Evolutionary conservation across 1,140 invertebrate species (phyloP), one percentile per base, ranked within the genome.

Genomic region (Drosophila hydei): DNA sequence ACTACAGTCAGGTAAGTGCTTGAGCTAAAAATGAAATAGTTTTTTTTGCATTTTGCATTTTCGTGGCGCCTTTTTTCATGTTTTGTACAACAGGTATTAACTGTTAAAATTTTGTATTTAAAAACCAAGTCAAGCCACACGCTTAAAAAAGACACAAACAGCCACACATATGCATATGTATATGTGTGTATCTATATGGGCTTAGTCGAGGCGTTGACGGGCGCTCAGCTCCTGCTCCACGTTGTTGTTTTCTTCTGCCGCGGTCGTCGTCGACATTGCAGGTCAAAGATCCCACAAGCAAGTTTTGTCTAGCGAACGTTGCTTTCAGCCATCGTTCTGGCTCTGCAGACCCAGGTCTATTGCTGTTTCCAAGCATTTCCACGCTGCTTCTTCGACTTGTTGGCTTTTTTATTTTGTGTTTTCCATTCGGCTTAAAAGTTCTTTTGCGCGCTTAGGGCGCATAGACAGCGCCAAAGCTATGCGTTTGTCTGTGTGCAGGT

Each of bases 231-330:
- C 54, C 63, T 68, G 72, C 67, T 77, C 81, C 81, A 87, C 79
- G 79, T 80, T 83, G 71, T 75, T 67, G 58, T 54, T 58, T 63
- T 62, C 52, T 60, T 42, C 51, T 64, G 64, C 80, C 48, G 59
- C 78, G 81, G 81, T 87, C 81, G 81, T 87, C 81, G 81, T 87
- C 83, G 85, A 78, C 81, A 87, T 75, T 63, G 54, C 79, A 88
- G 83, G 83, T 88, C 83, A 88, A 88, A 88, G 83, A 88, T 88
- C 83, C 83, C 83, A 80, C 79, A 85, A 85, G 81, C 81, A 63
- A 85, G 81, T 85, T 88, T 83, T 81, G 78, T 88, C 83, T 88
- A 89, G 83, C 78, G 71, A 79, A 77, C 77, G 74, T 71, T 72
- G 70, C 64, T 62, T 55, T 55, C 40, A 11, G 30, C 30, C 30